Percentiles rank a stretch among this genome's conserved stretches.
These are phyloP conservation scores for Halcyon malimbica DNA, from an alignment of 2,113 vertebrate genomes.

Conservation along the genomic window DNA sequence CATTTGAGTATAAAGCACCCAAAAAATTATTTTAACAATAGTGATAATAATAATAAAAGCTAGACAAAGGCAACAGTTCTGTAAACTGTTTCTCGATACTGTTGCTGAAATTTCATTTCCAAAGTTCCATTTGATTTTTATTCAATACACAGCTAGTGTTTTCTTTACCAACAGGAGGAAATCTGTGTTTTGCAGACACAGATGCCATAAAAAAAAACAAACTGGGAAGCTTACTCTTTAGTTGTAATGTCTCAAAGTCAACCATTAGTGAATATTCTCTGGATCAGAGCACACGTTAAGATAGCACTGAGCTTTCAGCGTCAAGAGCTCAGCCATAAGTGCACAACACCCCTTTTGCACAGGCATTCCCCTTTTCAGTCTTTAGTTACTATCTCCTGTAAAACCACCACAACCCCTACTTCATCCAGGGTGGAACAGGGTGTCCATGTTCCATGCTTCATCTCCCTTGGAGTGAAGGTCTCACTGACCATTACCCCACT, in stretches of 20 bases:
- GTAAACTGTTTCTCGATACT: constrained; percentile 7
- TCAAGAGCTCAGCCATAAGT: not conserved
- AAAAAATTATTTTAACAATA: not conserved
- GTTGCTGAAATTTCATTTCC: not conserved
- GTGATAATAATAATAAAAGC: not conserved
- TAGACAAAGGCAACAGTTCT: not conserved
- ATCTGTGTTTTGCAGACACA: not conserved
- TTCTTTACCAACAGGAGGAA: not conserved
- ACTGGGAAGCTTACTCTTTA: not conserved
- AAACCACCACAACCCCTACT: not conserved
- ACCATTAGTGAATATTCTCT: not conserved
- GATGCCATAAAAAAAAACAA: not conserved
- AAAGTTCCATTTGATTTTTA: not conserved
- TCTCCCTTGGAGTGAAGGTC: not conserved
- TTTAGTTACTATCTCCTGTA: not conserved
- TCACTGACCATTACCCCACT: not conserved
- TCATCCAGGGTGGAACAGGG: not conserved
- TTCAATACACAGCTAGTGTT: not conserved
- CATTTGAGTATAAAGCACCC: not conserved
- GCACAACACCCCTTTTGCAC: not conserved
- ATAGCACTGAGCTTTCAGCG: not conserved
- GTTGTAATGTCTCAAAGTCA: not conserved
- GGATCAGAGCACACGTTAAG: not conserved
- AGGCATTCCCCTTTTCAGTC: not conserved
- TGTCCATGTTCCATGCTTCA: not conserved